Evolutionary conservation across 2,888 invertebrate species (phyloP), one percentile per base, ranked within the genome.

Genomic region (Pandemis heparana): DNA sequence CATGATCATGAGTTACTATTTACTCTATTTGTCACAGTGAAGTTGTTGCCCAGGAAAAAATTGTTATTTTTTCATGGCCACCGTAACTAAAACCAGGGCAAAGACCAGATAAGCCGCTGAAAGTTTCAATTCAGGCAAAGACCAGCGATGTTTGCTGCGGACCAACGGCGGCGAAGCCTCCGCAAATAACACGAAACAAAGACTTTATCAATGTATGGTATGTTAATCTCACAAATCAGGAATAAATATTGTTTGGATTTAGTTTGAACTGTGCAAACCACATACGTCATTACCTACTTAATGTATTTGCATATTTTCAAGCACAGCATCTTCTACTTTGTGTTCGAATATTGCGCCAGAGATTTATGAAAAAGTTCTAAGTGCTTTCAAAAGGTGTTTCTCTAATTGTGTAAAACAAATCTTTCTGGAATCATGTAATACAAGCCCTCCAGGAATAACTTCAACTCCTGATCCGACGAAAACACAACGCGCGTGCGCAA

Each of bases 151-250:
- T 67, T 67, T 72, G 41, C 66, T 8, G 32, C 23, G 12, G 41
- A 43, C 6, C 18, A 18, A 41, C 62, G 18, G 62, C 32, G 38
- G 60, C 46, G 9, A 46, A 64, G 46, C 32, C 43, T 64, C 32
- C 16, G 61, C 61, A 71, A 61, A 71, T 71, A 71, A n/a, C 60
- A 53, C 66, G 43, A 48, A 56, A 71, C 66, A 66, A 64, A 43
- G 61, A 65, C 60, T 53, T 71, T 70, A 56, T 56, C 56, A 53
- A 18, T 12, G 56, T 16, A 18, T 23, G 56, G 56, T 56, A 56
- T 56, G 23, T 10, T 56, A 56, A 56, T 56, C 56, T 56, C 23
- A 56, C 18, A 23, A 56, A 23, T 23, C 56, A 23, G 56, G 56
- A 56, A 56, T 56, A 56, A 56, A 56, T 56, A 56, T 18, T 62